phyloP scores from a whole-genome alignment of 2,113 vertebrate species.

The Brachyistius frenatus region DNA sequence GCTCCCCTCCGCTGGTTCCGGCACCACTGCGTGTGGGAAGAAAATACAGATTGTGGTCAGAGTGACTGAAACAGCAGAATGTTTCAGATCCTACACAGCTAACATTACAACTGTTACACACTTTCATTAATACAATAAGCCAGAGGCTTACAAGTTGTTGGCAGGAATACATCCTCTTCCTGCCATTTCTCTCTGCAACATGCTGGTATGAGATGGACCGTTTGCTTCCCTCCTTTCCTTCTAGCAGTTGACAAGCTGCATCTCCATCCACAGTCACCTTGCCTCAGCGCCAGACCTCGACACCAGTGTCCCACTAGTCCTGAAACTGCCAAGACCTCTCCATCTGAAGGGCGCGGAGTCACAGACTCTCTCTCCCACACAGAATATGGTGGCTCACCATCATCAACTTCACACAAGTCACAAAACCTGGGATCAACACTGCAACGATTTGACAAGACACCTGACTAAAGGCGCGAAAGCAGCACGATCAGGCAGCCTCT shows the following conservation, averaged over 20 bases:
- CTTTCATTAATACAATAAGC: constrained; percentile 48
- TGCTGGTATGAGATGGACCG: background rate
- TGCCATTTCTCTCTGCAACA: constrained; percentile 26
- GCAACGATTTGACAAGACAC: background rate
- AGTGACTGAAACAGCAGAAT: background rate
- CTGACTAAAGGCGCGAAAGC: constrained; percentile 14
- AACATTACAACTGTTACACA: constrained; percentile 49
- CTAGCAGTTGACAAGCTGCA: constrained; percentile 35
- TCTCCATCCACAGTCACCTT: constrained; percentile 44
- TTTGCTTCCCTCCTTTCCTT: constrained; percentile 25
- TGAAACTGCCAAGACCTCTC: constrained; percentile 66
- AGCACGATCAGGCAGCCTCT: constrained; percentile 39
- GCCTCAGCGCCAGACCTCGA: constrained; percentile 57
- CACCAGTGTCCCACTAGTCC: constrained; percentile 49
- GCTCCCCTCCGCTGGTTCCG: constrained; percentile 89
- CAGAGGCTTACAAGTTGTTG: constrained; percentile 41
- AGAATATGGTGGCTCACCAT: constrained; percentile 58
- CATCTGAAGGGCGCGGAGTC: constrained; percentile 73
- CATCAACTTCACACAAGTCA: constrained; percentile 23
- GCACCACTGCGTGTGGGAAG: constrained; percentile 79
- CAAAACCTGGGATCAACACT: constrained; percentile 2
- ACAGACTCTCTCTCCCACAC: constrained; percentile 68
- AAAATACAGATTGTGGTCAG: constrained; percentile 39
- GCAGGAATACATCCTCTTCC: constrained; percentile 20
- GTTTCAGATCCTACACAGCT: constrained; percentile 3